Evolutionary conservation across 2,888 invertebrate genomes (phyloP), one percentile per base, ranked within the genome.

Genomic region (Latrodectus elegans): DNA sequence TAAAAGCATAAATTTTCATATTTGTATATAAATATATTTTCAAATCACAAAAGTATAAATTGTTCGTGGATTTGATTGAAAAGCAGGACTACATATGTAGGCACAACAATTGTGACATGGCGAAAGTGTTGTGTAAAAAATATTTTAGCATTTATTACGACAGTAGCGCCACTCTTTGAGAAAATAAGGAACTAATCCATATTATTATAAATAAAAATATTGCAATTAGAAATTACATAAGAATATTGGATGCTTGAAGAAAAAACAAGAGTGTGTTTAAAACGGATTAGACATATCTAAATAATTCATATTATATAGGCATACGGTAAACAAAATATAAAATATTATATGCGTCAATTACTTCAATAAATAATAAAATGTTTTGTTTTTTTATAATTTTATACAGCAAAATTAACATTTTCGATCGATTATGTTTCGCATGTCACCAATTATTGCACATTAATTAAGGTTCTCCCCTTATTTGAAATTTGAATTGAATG

Each of bases 91-190:
- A 22, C 22, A 22, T 22, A 22, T 22, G 22, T 22, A 22, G 49
- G 17, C 1, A 15, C 72, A 72, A 68, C 68, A 67, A 38, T 22
- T 14, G 51, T 8, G 8, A 12, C 49, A 60, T 72, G 65, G 78
- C 68, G 68, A 53, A 55, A 2, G 10, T 78, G 15, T 12, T 17
- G 22, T 55, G 22, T 55, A 11, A 3, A 38, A 8, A 55, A 15
- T 4, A 75, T 60, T 76, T 26, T 12, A 55, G 14, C 17, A 72
- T 60, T 17, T n/a, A 15, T 79, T 55, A 8, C 67, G 53, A 49
- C 1, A n/a, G 81, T 81, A 86, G 86, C 86, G 86, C 86, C 86
- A 86, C 86, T 77, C 65, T 55, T 86, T 77, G 86, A 67, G 15
- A 76, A 68, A 14, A 60, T 72, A 51, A 0, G 4, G 15, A 86